Base-by-base conservation (phyloP, 92 coral and sea anemone genomes). In the Porites cylindrica region DNA sequence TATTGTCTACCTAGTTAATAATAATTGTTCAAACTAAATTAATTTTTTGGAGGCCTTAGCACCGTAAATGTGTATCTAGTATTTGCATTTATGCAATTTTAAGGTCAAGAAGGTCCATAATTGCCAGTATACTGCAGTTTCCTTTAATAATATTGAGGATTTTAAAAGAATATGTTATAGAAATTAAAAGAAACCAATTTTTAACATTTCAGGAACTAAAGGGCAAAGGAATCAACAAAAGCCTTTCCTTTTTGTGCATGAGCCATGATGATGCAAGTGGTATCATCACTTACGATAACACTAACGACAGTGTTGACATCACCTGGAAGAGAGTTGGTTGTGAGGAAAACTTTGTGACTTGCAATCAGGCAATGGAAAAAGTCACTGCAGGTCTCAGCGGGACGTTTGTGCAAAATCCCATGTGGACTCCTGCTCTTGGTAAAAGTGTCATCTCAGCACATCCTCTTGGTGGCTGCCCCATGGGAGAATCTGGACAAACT, bases 391-490 rank as follows among this genome's bases (percentile, higher is more conserved):
- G 82, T 12, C 67, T 89, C 51, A 85, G 66, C 21, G 93, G 93
- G 32, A 86, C 74, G 3, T 92, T 89, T 90, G 85, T 89, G 12
- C 86, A 83, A 79, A 92, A 82, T n/a, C 91, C 95, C 47, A 17
- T 62, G 56, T 82, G 95, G 93, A 82, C 82, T 3, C 77, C 66
- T 10, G 53, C 68, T 9, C 72, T 91, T 29, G 94, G 91, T 14
- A 82, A 83, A 66, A 83, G 86, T 53, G 79, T 91, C 14, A 72
- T 91, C 73, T 43, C 86, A 12, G 94, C 87, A 8, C 94, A 91
- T 69, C 94, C 94, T 18, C 63, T 91, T 17, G 94, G 94, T 60
- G 94, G 94, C 17, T 91, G 94, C 59, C 79, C 85, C 6, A 91
- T 91, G 94, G 94, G 89, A 1, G 86, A 82, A 54, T 82, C 89